These are phyloP conservation scores for Cosmia pyralina DNA, from an alignment of 2,888 invertebrate genomes.

Conservation along the genomic window DNA sequence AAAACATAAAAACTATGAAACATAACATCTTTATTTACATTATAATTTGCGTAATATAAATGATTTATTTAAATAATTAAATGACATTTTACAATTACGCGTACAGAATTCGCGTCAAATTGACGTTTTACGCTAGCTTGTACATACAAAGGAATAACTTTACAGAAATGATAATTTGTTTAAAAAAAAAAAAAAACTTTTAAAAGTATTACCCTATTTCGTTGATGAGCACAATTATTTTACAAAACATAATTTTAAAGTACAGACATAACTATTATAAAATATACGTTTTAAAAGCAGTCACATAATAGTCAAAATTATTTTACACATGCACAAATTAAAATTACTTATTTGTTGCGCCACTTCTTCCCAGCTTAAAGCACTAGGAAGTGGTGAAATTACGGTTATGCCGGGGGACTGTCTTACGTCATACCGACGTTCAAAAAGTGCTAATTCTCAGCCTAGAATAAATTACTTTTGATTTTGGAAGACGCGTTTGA, in stretches of 20 bases:
- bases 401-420: not conserved
- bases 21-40: constrained; percentile 82
- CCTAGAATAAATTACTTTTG: too few relatives aligned
- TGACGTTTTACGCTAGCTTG: constrained; percentile 35
- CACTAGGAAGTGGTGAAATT: not conserved
- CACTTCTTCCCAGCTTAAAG: not conserved
- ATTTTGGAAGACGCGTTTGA: too few relatives aligned
- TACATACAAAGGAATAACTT: constrained; percentile 35
- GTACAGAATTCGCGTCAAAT: constrained; percentile 33
- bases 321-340: constrained; percentile 21
- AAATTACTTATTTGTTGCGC: not conserved
- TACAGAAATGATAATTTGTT: constrained; percentile 46
- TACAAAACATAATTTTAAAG: constrained; percentile 4
- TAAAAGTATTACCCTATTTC: not conserved
- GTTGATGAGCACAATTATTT: constrained; percentile 3
- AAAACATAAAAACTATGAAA: constrained; percentile 69
- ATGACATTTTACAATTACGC: constrained; percentile 46
- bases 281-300: not conserved
- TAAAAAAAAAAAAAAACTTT: not conserved
- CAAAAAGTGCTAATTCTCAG: too few relatives aligned
- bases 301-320: not conserved
- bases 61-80: constrained; percentile 56
- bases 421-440: not conserved
- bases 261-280: not conserved
- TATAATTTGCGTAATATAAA: constrained; percentile 59